Evolutionary conservation across 2,113 vertebrate species (phyloP).

Genomic region (Cyrtonyx montezumae): DNA sequence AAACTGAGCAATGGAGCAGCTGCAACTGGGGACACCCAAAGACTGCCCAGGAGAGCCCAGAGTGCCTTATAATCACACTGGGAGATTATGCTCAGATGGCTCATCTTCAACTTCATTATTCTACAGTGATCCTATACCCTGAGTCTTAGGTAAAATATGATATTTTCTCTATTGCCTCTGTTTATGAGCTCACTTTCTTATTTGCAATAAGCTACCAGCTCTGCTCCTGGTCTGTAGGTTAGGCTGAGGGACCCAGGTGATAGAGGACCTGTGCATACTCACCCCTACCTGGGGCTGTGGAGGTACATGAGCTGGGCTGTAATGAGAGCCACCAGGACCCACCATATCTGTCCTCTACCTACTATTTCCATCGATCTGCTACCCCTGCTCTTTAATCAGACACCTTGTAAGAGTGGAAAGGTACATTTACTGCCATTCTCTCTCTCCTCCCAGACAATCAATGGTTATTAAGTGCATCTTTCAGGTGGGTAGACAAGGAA

Average conservation of each 20-base stretch:
- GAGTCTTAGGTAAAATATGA: neutral
- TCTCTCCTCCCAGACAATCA: constrained; percentile 50
- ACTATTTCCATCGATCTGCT: neutral
- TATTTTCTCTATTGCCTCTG: neutral
- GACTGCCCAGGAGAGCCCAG: neutral
- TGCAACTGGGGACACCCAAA: accelerated
- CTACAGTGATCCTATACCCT: neutral
- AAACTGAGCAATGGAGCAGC: neutral
- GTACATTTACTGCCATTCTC: constrained; percentile 28
- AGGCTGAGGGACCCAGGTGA: no score
- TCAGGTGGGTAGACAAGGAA: constrained; percentile 28
- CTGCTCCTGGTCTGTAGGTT: neutral
- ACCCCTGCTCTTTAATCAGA: constrained; percentile 8
- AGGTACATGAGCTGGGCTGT: accelerated
- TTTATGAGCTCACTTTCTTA: neutral
- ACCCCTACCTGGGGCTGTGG: neutral
- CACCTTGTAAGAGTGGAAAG: constrained; percentile 32
- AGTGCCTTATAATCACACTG: neutral
- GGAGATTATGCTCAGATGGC: neutral
- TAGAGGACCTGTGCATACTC: no score
- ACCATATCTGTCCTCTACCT: neutral
- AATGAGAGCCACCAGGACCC: neutral
- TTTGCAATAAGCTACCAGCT: neutral
- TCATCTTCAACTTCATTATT: neutral
- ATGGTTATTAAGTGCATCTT: constrained; percentile 63